These are phyloP conservation scores for Tinea pellionella DNA, from an alignment of 2,888 invertebrate genomes.

Conservation along the genomic window DNA sequence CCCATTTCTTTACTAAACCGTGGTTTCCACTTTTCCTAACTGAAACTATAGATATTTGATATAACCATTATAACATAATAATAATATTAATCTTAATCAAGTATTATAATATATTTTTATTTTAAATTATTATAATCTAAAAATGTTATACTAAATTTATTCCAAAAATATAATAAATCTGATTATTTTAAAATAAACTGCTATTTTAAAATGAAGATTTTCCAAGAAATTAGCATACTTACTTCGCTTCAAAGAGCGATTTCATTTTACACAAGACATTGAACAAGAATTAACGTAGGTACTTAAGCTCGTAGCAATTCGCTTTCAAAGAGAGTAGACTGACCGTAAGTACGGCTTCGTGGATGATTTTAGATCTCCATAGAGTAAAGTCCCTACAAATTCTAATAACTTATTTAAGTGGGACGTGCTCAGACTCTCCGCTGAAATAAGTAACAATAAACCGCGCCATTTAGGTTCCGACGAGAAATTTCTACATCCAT, in stretches of 20 bases:
- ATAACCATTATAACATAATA: too few relatives aligned
- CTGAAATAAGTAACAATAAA: neutral
- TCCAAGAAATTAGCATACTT: neutral
- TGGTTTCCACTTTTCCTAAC: too few relatives aligned
- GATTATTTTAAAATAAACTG: too few relatives aligned
- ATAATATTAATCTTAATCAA: too few relatives aligned
- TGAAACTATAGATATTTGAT: too few relatives aligned
- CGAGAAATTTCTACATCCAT: neutral
- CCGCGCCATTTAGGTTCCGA: neutral
- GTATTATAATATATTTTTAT: too few relatives aligned
- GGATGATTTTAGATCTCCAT: neutral
- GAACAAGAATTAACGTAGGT: neutral
- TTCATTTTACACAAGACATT: neutral
- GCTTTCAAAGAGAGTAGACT: neutral
- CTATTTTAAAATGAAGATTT: neutral
- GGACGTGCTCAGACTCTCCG: neutral
- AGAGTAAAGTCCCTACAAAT: constrained; percentile 1
- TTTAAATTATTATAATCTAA: too few relatives aligned
- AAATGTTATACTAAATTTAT: too few relatives aligned
- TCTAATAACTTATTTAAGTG: constrained; percentile 1
- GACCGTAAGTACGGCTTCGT: neutral
- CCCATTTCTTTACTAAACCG: too few relatives aligned
- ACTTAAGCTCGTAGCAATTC: neutral
- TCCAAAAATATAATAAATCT: too few relatives aligned
- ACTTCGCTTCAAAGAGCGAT: neutral